Percentiles rank a stretch among this genome's conserved stretches.
These are phyloP conservation scores for Cheilosia urbana DNA, from an alignment of 2,888 invertebrate species.

Conservation along the genomic window DNA sequence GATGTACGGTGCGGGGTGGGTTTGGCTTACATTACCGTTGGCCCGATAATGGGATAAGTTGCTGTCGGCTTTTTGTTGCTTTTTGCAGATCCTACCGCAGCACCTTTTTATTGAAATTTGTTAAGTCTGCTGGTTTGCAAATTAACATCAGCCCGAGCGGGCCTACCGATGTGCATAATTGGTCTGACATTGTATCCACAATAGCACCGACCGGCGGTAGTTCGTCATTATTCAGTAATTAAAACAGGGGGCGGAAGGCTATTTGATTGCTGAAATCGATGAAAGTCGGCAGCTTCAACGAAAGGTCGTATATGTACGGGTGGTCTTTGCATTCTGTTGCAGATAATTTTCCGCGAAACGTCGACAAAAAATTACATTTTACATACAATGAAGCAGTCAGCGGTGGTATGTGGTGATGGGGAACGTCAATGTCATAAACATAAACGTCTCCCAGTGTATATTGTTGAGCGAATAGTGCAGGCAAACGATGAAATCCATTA, in stretches of 20 bases:
- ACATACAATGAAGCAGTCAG: conserved; percentile 1
- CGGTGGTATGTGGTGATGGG: not conserved
- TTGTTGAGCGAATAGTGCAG: not conserved
- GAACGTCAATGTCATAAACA: conserved; percentile 32
- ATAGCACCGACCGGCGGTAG: not conserved
- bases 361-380: not conserved
- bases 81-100: not conserved
- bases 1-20: not conserved
- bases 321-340: too few species aligned
- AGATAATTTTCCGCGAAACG: not conserved
- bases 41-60: conserved; percentile 11
- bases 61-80: not conserved
- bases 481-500: conserved; percentile 21
- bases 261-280: too few species aligned
- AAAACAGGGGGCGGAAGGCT: not conserved
- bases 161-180: conserved; percentile 26
- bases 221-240: conserved; percentile 13
- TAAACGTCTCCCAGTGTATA: not conserved
- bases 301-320: too few species aligned
- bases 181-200: not conserved
- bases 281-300: too few species aligned
- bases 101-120: conserved; percentile 2
- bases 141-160: conserved; percentile 1
- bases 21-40: not conserved
- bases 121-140: conserved; percentile 6